These are phyloP conservation scores for Drosophila biarmipes DNA, from an alignment of 1,140 invertebrate species.

Conservation along the genomic window DNA sequence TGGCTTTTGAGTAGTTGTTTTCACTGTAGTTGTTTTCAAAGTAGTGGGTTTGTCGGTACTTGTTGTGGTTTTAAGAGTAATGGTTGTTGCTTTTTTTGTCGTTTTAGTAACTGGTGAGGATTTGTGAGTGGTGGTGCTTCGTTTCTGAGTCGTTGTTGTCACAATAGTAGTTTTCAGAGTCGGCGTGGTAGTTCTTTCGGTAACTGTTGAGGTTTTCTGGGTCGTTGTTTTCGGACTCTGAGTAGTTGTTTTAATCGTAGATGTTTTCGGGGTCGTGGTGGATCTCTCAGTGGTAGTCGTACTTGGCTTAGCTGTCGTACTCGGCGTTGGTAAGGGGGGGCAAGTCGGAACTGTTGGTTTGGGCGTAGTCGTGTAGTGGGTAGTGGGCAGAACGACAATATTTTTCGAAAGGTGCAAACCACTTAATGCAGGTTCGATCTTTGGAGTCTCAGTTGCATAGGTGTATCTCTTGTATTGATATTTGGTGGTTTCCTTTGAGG, in stretches of 20 bases:
- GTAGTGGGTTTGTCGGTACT: not conserved
- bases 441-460: constrained; percentile 1
- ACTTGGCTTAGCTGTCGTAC: not conserved
- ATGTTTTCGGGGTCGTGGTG: not conserved
- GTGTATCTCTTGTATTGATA: constrained; percentile 22
- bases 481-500: constrained; percentile 14
- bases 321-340: too few species aligned
- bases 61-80: not conserved
- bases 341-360: not conserved
- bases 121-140: constrained; percentile 6
- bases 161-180: not conserved
- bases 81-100: not conserved
- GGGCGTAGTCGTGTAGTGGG: not conserved
- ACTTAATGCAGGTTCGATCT: not conserved
- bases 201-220: not conserved
- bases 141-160: not conserved
- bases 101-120: constrained; percentile 1
- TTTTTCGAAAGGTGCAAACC: constrained; percentile 6
- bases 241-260: not conserved
- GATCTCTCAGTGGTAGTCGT: not conserved
- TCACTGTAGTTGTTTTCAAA: not conserved
- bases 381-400: constrained; percentile 30
- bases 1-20: not conserved
- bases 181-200: not conserved
- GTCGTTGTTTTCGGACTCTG: not conserved